Evolutionary conservation across 2,113 vertebrate genomes (phyloP).

Genomic region (Pungitius pungitius): DNA sequence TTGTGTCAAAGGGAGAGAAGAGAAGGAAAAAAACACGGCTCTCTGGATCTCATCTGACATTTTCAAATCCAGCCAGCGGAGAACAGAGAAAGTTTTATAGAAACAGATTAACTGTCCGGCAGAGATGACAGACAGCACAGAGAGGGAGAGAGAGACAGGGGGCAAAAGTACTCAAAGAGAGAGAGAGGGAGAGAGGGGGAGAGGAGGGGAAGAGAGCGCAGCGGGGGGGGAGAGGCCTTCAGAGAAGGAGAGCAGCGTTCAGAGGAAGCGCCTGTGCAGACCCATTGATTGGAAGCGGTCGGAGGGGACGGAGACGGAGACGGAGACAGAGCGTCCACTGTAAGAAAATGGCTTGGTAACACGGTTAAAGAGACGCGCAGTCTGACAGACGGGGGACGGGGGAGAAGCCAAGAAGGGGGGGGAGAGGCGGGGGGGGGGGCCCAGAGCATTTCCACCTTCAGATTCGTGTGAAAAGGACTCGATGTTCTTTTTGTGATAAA

Average conservation of each 20-base stretch:
- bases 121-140: slow-evolving; percentile 48
- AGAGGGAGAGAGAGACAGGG: slow-evolving; percentile 30
- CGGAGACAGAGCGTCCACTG: slow-evolving; percentile 71
- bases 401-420: slow-evolving; percentile 16
- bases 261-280: slow-evolving; percentile 60
- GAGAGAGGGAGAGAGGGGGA: slow-evolving; percentile 26
- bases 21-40: slow-evolving; percentile 28
- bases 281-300: slow-evolving; percentile 69
- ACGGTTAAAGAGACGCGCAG: slow-evolving; percentile 65
- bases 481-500: not conserved
- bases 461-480: slow-evolving; percentile 4
- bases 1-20: slow-evolving; percentile 30
- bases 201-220: slow-evolving; percentile 30
- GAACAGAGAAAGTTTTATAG: slow-evolving; percentile 73
- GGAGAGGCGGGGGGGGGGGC: slow-evolving; percentile 12
- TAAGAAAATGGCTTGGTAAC: slow-evolving; percentile 69
- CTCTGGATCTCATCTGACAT: slow-evolving; percentile 73
- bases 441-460: not conserved
- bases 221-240: slow-evolving; percentile 60
- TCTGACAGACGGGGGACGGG: slow-evolving; percentile 41
- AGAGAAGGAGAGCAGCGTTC: slow-evolving; percentile 43
- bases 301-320: slow-evolving; percentile 51
- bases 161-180: slow-evolving; percentile 49
- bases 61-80: slow-evolving; percentile 67
- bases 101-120: slow-evolving; percentile 66